These are phyloP conservation scores for Centroberyx gerrardi DNA, from an alignment of 2,797 vertebrate species.

Conservation along the genomic window DNA sequence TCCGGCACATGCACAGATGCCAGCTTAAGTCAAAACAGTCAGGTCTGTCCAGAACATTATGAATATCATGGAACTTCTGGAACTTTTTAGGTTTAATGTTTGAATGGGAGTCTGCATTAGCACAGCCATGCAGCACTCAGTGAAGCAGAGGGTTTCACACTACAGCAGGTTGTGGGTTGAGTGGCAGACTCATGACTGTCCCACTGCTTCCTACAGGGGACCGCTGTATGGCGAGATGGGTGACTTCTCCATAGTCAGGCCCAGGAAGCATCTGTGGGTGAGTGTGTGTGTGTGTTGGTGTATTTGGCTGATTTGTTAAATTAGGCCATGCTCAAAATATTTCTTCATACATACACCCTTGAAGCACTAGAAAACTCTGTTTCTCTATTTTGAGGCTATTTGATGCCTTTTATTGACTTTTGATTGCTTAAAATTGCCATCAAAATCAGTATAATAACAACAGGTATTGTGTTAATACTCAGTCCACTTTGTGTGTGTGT, in stretches of 20 bases:
- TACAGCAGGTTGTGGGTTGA: constrained; percentile 69
- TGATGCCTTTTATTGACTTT: neutral
- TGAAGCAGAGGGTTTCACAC: constrained; percentile 56
- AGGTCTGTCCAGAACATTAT: constrained; percentile 1
- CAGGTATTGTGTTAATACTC: constrained; percentile 39
- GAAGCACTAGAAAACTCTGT: neutral
- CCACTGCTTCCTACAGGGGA: constrained; percentile 58
- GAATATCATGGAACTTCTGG: constrained; percentile 1
- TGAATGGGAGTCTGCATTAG: constrained; percentile 2
- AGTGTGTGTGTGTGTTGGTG: neutral
- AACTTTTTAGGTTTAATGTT: constrained; percentile 21
- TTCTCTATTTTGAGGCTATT: constrained; percentile 26
- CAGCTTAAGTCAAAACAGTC: neutral
- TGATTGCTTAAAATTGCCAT: constrained; percentile 21
- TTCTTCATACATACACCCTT: neutral
- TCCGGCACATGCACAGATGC: constrained; percentile 17
- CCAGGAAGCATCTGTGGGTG: constrained; percentile 52
- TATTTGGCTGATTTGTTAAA: constrained; percentile 28
- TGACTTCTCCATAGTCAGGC: constrained; percentile 40
- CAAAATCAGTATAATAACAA: constrained; percentile 14
- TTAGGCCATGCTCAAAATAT: neutral
- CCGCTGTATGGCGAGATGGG: constrained; percentile 49
- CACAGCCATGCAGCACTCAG: constrained; percentile 22
- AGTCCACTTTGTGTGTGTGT: constrained; percentile 33
- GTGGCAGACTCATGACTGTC: constrained; percentile 53